Evolutionary conservation across 2,113 vertebrate genomes (phyloP), one percentile per base, ranked within the genome.

Genomic region (Tamias sibiricus): DNA sequence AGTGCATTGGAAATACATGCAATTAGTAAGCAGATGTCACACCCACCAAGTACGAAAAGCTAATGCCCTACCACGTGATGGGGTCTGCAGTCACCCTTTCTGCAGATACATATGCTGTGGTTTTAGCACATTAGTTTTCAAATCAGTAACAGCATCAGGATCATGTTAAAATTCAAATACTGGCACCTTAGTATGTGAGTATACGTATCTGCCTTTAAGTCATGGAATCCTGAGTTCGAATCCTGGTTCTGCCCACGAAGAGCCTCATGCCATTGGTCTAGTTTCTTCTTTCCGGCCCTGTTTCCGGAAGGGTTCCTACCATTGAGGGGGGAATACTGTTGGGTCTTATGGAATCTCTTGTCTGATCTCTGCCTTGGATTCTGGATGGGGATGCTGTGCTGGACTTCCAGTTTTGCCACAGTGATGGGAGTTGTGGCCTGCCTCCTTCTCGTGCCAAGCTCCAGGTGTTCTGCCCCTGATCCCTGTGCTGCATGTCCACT

Each of bases 321-420:
- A 28, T 62, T 19, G 47, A 93, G 62, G 83, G 28, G 6, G 64
- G 49, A 64, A 16, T 49, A 40, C n/a, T n/a, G 11, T 44, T 86
- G 71, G 20, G 42, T 69, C 24, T 68, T 42, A 14, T 2, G 10
- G 69, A 84, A 40, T n/a, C 54, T n/a, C 68, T 62, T 5, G 4
- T 66, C 54, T 42, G 90, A 72, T 92, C 52, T 66, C 32, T 66
- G 87, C 82, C 64, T 82, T 37, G n/a, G 69, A 47, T 83, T 88
- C 22, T 75, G 86, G 83, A 83, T 91, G 37, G 37, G 66, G 92
- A 57, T 54, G 80, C 8, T 35, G 0, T 0, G 5, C 74, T 66
- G 24, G 83, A 47, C 66, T 66, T 72, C 35, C 24, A 1, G 42
- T 57, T 83, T 82, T 86, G 54, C 82, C 30, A 28, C 49, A 44